These are phyloP conservation scores for Lithobates sylvaticus DNA, from an alignment of 2,797 vertebrate species.

Conservation along the genomic window DNA sequence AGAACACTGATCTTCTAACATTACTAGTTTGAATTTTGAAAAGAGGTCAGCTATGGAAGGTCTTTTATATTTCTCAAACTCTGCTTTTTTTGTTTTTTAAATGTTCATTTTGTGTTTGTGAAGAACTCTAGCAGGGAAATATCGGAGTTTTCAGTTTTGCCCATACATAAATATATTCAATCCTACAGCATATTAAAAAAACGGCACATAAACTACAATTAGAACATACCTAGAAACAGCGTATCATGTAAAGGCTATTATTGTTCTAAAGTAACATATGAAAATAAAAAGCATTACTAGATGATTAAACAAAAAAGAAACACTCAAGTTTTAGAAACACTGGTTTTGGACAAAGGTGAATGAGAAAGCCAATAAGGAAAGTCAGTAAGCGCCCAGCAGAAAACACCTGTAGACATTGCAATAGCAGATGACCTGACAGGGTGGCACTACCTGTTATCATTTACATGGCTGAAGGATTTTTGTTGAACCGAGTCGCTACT, in stretches of 20 bases:
- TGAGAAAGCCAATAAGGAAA: background rate
- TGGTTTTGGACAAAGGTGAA: background rate
- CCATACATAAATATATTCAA: background rate
- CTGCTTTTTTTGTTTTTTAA: too few relatives aligned
- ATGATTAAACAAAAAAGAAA: background rate
- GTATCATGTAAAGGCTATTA: background rate
- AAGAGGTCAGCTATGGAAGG: too few relatives aligned
- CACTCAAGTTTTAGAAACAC: background rate
- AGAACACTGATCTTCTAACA: too few relatives aligned
- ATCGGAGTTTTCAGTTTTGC: background rate
- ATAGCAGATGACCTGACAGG: conserved; percentile 6
- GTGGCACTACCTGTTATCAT: conserved; percentile 92
- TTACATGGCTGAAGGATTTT: conserved; percentile 88
- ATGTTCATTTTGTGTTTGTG: too few relatives aligned
- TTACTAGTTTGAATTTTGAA: too few relatives aligned
- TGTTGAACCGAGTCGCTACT: conserved; percentile 83
- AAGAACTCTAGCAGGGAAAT: too few relatives aligned
- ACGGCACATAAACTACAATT: too few relatives aligned
- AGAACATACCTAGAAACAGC: too few relatives aligned
- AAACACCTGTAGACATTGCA: conserved; percentile 3
- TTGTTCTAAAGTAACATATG: background rate
- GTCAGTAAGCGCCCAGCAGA: background rate
- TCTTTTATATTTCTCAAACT: too few relatives aligned
- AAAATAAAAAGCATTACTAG: background rate
- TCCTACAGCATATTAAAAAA: background rate